Base-by-base conservation (phyloP, 2,888 invertebrate species). In the Reticulitermes lucifugus region DNA sequence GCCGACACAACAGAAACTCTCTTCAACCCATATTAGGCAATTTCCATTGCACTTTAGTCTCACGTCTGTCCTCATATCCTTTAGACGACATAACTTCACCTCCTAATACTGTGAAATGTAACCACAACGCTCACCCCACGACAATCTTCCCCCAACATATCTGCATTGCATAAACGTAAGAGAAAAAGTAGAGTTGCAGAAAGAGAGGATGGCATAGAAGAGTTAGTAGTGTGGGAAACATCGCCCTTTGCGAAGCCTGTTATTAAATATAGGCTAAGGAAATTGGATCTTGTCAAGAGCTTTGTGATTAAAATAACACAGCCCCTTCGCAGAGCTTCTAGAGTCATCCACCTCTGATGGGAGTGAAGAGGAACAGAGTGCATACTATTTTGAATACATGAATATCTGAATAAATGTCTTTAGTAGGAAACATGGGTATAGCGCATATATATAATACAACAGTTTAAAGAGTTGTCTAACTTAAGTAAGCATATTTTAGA, bases 41-140 rank as follows among this genome's bases (percentile, higher is more conserved):
- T 71, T 71, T 71, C 29, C 71, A 71, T 71, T 29, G 71, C 29
- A 29, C 35, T 71, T 60, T 60, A 60, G 4, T 60, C 60, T 43
- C 51, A 25, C 22, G 77, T 22, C 79, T 29, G 46, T 59, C 59
- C 59, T 59, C 79, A 35, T 79, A 79, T 46, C 59, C 29, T 79
- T 51, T 79, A 79, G 25, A 79, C 43, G 59, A 51, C 79, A 55
- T 79, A 79, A 79, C 79, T 55, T 59, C 29, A 59, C 9, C 79
- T 79, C 59, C 29, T 79, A 79, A 79, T 29, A 35, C 79, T 51
- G 55, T 79, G 79, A 79, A 79, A 79, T 79, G 79, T 59, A 29
- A 46, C 79, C 59, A 79, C 79, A 59, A 79, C 55, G 55, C 59
- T 59, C 79, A 25, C 29, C 25, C 18, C 71, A 21, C 71, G 1